Percentiles rank a stretch among this genome's conserved stretches.
Evolutionary conservation across 1,140 invertebrate genomes (phyloP).

Genomic region (Pararge aegeria): DNA sequence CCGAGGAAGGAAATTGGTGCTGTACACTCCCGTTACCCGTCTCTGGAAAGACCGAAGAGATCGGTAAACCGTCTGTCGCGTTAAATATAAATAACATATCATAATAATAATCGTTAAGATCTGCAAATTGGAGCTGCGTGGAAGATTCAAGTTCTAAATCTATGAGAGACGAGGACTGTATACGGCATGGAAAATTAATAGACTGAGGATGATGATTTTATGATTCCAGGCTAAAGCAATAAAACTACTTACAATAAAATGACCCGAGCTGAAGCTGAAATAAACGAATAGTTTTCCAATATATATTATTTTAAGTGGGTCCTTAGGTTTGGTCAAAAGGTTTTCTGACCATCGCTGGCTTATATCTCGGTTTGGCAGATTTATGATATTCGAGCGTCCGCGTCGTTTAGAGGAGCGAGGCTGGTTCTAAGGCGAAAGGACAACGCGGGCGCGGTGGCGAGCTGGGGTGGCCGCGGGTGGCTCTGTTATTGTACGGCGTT

Average conservation of each 20-base stretch:
- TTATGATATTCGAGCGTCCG: slow-evolving; percentile 55
- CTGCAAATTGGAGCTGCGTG: too few relatives aligned
- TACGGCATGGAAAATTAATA: too few relatives aligned
- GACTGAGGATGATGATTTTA: too few relatives aligned
- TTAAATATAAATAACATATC: too few relatives aligned
- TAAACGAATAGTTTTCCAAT: background rate
- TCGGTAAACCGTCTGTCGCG: too few relatives aligned
- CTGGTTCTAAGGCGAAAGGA: slow-evolving; percentile 27
- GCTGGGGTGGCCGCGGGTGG: slow-evolving; percentile 54
- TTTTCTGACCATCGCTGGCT: slow-evolving; percentile 33
- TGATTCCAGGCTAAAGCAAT: too few relatives aligned
- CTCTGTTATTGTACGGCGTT: slow-evolving; percentile 73
- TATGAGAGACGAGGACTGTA: too few relatives aligned
- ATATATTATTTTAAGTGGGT: background rate
- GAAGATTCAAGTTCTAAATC: too few relatives aligned
- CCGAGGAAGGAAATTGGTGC: too few relatives aligned
- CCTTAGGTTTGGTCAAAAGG: slow-evolving; percentile 1
- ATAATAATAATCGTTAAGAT: too few relatives aligned
- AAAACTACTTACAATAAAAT: background rate
- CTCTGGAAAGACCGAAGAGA: too few relatives aligned
- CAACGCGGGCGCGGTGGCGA: slow-evolving; percentile 25
- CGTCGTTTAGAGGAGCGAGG: slow-evolving; percentile 46
- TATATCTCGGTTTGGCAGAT: slow-evolving; percentile 67
- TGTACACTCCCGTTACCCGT: too few relatives aligned
- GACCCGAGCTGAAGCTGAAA: background rate